A percentile compares a stretch with the other conserved stretches of the same genome.
Conservation (phyloP, 2,888 invertebrate genomes). For the Spisula solida region DNA sequence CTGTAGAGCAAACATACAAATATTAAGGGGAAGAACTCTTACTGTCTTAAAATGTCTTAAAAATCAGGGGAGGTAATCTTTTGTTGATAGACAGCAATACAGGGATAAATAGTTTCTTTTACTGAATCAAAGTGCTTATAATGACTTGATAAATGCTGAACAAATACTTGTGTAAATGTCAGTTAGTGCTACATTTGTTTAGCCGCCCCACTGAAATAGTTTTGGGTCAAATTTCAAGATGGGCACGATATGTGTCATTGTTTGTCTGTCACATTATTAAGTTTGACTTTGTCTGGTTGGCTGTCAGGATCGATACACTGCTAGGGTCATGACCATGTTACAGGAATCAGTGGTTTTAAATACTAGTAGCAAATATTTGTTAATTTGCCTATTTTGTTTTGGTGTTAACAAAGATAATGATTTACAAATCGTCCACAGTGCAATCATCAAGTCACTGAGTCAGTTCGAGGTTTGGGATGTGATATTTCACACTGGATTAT, state of each 20-base stretch:
- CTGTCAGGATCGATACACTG: not conserved
- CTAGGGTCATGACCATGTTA: not conserved
- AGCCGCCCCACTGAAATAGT: not conserved
- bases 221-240: slow-evolving; percentile 39
- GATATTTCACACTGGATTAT: not conserved
- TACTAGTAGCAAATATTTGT: slow-evolving; percentile 4
- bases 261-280: slow-evolving; percentile 21
- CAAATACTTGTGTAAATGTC: not conserved
- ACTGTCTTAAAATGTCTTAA: not conserved
- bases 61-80: slow-evolving; percentile 6
- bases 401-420: slow-evolving; percentile 1
- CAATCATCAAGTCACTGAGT: not conserved
- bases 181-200: slow-evolving; percentile 2
- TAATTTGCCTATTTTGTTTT: not conserved
- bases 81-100: not conserved
- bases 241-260: slow-evolving; percentile 28
- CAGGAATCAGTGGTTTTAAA: slow-evolving; percentile 34
- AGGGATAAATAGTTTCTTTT: not conserved
- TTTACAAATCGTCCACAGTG: not conserved
- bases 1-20: no score
- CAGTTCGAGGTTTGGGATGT: not conserved
- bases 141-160: not conserved
- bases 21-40: slow-evolving; percentile 16
- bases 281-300: not conserved
- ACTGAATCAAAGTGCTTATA: not conserved